phyloP scores from a whole-genome alignment of 2,797 vertebrate species.

The Threskiornis aethiopicus region DNA sequence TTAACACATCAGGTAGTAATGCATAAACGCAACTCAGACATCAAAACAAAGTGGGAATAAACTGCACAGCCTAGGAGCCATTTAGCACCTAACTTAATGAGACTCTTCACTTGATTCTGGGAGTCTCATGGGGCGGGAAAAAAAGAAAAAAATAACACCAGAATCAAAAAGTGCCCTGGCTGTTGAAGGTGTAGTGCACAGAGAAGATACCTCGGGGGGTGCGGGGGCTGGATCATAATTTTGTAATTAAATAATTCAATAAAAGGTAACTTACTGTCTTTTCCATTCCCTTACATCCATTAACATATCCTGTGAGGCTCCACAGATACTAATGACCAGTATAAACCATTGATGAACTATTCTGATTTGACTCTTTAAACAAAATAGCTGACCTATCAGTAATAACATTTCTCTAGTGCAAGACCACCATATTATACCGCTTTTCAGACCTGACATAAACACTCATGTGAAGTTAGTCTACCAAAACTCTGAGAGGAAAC shows the following conservation, averaged over 20 bases:
- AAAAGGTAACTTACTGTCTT: background rate
- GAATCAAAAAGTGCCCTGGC: background rate
- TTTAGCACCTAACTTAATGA: background rate
- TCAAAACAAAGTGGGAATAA: background rate
- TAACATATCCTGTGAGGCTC: background rate
- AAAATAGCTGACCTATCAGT: background rate
- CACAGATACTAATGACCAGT: background rate
- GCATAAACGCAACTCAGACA: background rate
- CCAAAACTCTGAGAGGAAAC: background rate
- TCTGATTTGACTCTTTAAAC: background rate
- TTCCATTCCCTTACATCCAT: background rate
- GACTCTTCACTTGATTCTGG: background rate
- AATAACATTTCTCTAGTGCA: background rate
- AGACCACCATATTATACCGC: background rate
- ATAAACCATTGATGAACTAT: background rate
- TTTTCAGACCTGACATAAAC: background rate
- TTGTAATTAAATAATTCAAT: background rate
- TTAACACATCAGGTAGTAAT: background rate
- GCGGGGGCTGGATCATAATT: rapidly evolving
- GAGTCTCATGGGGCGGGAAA: background rate
- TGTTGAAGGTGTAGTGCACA: background rate
- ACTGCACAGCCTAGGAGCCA: background rate
- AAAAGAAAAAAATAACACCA: background rate
- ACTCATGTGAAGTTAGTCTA: background rate
- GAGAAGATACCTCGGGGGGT: rapidly evolving